Evolutionary conservation across 2,888 invertebrate genomes (phyloP).

Genomic region (Ophion slaviceki): DNA sequence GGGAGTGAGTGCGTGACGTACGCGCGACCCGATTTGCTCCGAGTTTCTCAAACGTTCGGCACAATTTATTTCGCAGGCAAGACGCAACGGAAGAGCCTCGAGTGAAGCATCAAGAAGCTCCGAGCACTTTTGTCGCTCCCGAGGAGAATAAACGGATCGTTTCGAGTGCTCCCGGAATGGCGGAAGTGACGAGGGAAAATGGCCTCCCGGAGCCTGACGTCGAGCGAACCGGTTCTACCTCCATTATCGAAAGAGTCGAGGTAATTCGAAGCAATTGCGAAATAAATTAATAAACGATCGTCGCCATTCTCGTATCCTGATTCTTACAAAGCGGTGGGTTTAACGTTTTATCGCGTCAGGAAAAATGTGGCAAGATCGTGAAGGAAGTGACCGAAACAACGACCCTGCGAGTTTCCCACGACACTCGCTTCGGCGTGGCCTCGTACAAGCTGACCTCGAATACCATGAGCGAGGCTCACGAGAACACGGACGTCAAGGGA

Average conservation of each 20-base stretch:
- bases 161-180: conserved; percentile 12
- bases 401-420: conserved; percentile 85
- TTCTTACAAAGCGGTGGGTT: not conserved
- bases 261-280: conserved; percentile 35
- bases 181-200: conserved; percentile 47
- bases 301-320: not conserved
- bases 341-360: conserved; percentile 69
- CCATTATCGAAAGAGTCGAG: conserved; percentile 67
- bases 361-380: conserved; percentile 83
- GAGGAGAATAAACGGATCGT: conserved; percentile 33
- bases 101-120: conserved; percentile 26
- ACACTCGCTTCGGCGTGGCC: conserved; percentile 84
- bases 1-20: conserved; percentile 26
- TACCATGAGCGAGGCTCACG: conserved; percentile 81
- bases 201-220: conserved; percentile 40
- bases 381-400: conserved; percentile 85
- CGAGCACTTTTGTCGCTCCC: not conserved
- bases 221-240: conserved; percentile 62
- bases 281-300: not conserved
- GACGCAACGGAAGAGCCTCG: conserved; percentile 40
- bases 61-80: conserved; percentile 61
- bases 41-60: conserved; percentile 59
- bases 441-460: conserved; percentile 85
- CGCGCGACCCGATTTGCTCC: conserved; percentile 46
- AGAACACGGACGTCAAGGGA: conserved; percentile 74